Evolutionary conservation across 1,140 invertebrate species (phyloP).

Genomic region (Drosophila ercepeae): DNA sequence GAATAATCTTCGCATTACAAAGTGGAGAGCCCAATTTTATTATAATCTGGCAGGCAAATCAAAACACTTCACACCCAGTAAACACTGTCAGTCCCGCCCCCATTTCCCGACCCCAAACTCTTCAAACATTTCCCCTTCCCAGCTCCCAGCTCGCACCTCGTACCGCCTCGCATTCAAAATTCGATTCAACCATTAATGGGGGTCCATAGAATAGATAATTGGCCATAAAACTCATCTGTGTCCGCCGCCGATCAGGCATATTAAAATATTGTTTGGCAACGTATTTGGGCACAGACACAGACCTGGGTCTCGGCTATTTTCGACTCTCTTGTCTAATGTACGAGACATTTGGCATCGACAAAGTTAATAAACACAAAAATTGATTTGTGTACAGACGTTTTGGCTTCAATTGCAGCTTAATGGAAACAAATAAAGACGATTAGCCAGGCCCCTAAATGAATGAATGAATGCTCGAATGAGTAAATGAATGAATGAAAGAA

Average conservation of each 20-base stretch:
- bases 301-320: slow-evolving; percentile 45
- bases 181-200: slow-evolving; percentile 68
- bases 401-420: slow-evolving; percentile 68
- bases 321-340: slow-evolving; percentile 56
- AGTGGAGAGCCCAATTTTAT: slow-evolving; percentile 54
- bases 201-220: slow-evolving; percentile 77
- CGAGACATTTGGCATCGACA: slow-evolving; percentile 49
- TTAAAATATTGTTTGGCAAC: slow-evolving; percentile 62
- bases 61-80: slow-evolving; percentile 61
- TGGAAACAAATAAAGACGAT: slow-evolving; percentile 76
- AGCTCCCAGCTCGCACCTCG: not conserved
- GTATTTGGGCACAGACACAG: slow-evolving; percentile 35
- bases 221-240: slow-evolving; percentile 77
- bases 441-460: slow-evolving; percentile 36
- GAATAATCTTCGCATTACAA: slow-evolving; percentile 58
- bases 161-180: slow-evolving; percentile 49
- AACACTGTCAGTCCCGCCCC: slow-evolving; percentile 10
- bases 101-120: too few relatives aligned
- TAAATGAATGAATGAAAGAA: slow-evolving; percentile 13
- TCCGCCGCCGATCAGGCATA: slow-evolving; percentile 64
- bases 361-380: slow-evolving; percentile 63
- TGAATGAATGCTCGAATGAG: not conserved
- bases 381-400: slow-evolving; percentile 68
- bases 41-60: slow-evolving; percentile 55
- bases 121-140: not conserved